Percentiles rank a stretch among this genome's conserved stretches.
phyloP scores from a whole-genome alignment of 2,113 vertebrate species.

The Dipodomys spectabilis region DNA sequence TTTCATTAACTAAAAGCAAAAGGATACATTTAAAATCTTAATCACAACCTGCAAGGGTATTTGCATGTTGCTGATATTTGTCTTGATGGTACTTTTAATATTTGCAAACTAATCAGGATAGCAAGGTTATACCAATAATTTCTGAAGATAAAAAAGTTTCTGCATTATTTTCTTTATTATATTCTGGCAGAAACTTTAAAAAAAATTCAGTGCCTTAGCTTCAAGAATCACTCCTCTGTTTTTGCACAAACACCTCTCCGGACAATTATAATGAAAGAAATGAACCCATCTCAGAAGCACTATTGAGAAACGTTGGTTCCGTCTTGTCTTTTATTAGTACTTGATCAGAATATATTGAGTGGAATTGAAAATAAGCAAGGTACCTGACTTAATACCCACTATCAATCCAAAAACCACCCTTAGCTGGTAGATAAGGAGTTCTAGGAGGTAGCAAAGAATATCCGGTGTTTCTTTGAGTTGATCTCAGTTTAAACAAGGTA shows the following conservation, averaged over 20 bases:
- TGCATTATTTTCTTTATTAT: conserved; percentile 86
- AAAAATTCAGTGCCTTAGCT: conserved; percentile 64
- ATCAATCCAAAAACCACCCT: conserved; percentile 21
- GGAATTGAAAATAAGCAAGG: conserved; percentile 77
- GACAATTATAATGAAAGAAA: conserved; percentile 64
- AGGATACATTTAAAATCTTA: conserved; percentile 98
- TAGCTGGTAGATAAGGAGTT: conserved; percentile 51
- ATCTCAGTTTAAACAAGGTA: conserved; percentile 78
- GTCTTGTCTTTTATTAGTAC: conserved; percentile 66
- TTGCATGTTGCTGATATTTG: conserved; percentile 96
- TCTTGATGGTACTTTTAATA: conserved; percentile 92
- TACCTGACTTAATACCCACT: conserved; percentile 65
- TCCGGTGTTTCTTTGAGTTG: conserved; percentile 79
- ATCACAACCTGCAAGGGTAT: conserved; percentile 98
- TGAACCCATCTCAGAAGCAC: conserved; percentile 66
- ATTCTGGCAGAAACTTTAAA: conserved; percentile 77
- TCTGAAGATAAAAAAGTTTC: conserved; percentile 89
- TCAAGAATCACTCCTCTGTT: background rate
- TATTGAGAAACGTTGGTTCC: conserved; percentile 77
- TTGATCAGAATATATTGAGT: conserved; percentile 70
- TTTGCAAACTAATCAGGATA: conserved; percentile 92
- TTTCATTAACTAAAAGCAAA: conserved; percentile 98
- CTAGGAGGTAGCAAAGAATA: conserved; percentile 78
- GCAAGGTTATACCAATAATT: conserved; percentile 92
- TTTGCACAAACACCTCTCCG: conserved; percentile 3